These are phyloP conservation scores for Pseudoatta argentina DNA, from an alignment of 1,140 invertebrate species.

Conservation along the genomic window DNA sequence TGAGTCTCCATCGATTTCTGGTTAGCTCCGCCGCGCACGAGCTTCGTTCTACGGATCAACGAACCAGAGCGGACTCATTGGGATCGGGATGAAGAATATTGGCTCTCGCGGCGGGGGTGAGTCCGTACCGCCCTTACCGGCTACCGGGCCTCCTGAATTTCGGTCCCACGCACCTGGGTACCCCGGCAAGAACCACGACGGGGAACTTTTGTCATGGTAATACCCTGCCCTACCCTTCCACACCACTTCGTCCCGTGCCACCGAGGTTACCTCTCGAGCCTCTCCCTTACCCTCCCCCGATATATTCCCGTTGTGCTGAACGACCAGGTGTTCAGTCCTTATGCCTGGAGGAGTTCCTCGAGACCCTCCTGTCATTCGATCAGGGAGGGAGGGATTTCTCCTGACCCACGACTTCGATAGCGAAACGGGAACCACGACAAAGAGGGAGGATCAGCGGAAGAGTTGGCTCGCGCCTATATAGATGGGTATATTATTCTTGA, in stretches of 20 bases:
- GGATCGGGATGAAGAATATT: constrained; percentile 56
- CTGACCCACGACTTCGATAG: constrained; percentile 67
- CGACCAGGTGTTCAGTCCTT: constrained; percentile 80
- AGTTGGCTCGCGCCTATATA: constrained; percentile 70
- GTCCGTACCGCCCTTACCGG: constrained; percentile 79
- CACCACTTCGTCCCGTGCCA: constrained; percentile 41
- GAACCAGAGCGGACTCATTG: constrained; percentile 63
- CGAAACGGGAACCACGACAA: constrained; percentile 69
- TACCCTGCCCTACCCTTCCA: constrained; percentile 70
- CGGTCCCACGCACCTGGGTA: constrained; percentile 84
- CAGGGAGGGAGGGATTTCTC: constrained; percentile 72
- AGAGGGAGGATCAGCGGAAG: constrained; percentile 41
- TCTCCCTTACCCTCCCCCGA: constrained; percentile 49
- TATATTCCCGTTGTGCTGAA: constrained; percentile 68
- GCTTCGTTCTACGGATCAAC: constrained; percentile 25
- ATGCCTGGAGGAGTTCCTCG: constrained; percentile 75
- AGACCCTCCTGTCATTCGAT: constrained; percentile 77
- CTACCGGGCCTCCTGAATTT: constrained; percentile 79
- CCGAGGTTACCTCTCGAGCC: constrained; percentile 54
- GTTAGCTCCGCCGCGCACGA: not conserved
- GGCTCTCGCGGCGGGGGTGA: constrained; percentile 81
- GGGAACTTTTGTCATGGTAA: constrained; percentile 83
- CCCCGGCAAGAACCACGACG: constrained; percentile 75
- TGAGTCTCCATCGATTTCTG: constrained; percentile 1
- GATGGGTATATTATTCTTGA: constrained; percentile 39